Conservation (phyloP, 2,888 invertebrate species). For the Spodoptera littoralis region DNA sequence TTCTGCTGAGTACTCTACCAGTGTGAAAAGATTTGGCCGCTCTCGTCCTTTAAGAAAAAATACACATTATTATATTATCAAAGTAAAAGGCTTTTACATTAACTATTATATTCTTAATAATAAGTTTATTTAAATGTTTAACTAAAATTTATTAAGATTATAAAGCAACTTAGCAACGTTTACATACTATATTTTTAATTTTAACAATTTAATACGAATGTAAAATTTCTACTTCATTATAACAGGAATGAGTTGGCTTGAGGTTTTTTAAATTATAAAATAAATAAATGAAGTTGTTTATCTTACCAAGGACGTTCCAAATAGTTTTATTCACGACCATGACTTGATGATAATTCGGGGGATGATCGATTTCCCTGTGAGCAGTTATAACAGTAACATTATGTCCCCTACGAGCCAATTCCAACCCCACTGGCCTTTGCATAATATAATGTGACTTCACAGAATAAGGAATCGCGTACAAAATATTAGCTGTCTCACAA, state of each 20-base stretch:
- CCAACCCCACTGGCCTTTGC: slow-evolving; percentile 8
- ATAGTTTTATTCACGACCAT: slow-evolving; percentile 4
- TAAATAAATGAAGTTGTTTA: too few relatives aligned
- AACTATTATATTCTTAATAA: too few relatives aligned
- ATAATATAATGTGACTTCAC: slow-evolving; percentile 17
- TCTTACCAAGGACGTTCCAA: slow-evolving; percentile 10
- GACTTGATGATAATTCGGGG: slow-evolving; percentile 4
- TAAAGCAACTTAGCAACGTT: too few relatives aligned
- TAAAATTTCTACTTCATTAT: too few relatives aligned
- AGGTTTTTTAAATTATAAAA: too few relatives aligned
- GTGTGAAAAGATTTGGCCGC: slow-evolving; percentile 6
- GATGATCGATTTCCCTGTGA: not conserved
- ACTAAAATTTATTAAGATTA: too few relatives aligned
- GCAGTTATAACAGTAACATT: slow-evolving; percentile 12
- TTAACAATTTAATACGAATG: too few relatives aligned
- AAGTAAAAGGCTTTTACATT: too few relatives aligned
- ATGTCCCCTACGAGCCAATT: slow-evolving; percentile 9
- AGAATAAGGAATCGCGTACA: slow-evolving; percentile 15
- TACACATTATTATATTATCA: too few relatives aligned
- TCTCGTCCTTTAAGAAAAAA: slow-evolving; percentile 1
- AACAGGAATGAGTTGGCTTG: too few relatives aligned
- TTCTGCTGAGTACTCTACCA: slow-evolving; percentile 8
- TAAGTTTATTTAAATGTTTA: too few relatives aligned
- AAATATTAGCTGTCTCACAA: slow-evolving; percentile 4
- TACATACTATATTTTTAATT: too few relatives aligned